A percentile compares a stretch with the other conserved stretches of the same genome.
Conservation (phyloP, 2,797 vertebrate genomes). For the Uromys caudimaculatus region DNA sequence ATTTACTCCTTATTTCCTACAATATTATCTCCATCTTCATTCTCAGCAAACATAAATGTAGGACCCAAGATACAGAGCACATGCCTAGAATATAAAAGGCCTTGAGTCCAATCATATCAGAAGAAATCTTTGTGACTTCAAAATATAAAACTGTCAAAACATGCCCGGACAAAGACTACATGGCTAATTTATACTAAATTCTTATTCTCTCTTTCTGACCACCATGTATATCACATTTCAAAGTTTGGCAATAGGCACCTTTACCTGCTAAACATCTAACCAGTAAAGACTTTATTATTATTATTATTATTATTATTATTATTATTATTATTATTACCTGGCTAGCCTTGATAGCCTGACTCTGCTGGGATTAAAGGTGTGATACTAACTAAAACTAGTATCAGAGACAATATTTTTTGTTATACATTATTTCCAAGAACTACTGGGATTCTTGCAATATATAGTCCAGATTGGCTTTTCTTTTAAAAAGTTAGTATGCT, state of each 20-base stretch:
- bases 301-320: not conserved
- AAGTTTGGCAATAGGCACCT: not conserved
- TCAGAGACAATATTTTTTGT: not conserved
- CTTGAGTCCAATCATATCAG: not conserved
- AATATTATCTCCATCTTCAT: slow-evolving; percentile 40
- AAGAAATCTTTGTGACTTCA: not conserved
- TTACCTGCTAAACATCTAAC: not conserved
- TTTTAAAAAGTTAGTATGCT: not conserved
- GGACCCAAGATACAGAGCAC: not conserved
- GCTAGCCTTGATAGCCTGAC: not conserved
- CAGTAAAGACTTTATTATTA: not conserved
- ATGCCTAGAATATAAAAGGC: not conserved
- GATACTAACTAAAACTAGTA: not conserved
- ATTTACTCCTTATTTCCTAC: slow-evolving; percentile 15
- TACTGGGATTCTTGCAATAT: not conserved
- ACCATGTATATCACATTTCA: not conserved
- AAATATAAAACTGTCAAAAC: slow-evolving; percentile 3
- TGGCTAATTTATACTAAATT: too few relatives aligned
- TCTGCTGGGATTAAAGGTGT: not conserved
- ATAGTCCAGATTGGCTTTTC: not conserved
- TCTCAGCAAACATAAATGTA: not conserved
- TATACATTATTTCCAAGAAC: not conserved
- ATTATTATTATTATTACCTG: not conserved
- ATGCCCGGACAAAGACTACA: too few relatives aligned
- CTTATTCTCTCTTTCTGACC: not conserved